phyloP scores from a whole-genome alignment of 1,140 invertebrate genomes.

The Zaprionus inermis region DNA sequence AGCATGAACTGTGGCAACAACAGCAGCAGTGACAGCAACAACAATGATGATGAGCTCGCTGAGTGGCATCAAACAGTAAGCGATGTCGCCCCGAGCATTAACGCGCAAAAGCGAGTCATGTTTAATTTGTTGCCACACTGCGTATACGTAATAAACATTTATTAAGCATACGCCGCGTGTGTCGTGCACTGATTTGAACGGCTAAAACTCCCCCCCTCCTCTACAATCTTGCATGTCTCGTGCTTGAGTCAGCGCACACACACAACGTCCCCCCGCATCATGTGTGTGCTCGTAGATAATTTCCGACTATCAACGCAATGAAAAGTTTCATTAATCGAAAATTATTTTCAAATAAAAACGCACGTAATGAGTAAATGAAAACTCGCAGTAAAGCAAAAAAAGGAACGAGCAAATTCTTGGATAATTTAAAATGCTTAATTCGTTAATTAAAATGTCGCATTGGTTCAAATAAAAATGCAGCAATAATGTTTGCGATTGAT shows the following conservation, averaged over 20 bases:
- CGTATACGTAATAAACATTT: slow-evolving; percentile 51
- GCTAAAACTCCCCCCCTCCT: too few species aligned
- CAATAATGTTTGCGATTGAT: slow-evolving; percentile 1
- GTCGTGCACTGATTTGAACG: neutral
- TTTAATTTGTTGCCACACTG: slow-evolving; percentile 50
- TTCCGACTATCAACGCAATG: too few species aligned
- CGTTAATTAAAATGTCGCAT: neutral
- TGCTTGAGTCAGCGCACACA: neutral
- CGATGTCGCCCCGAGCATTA: slow-evolving; percentile 23
- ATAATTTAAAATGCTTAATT: neutral
- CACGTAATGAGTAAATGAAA: too few species aligned
- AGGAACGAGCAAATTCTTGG: too few species aligned
- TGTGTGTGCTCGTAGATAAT: neutral
- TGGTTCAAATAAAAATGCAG: neutral
- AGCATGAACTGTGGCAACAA: slow-evolving; percentile 5
- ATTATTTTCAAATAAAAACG: slow-evolving; percentile 4
- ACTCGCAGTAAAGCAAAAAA: neutral
- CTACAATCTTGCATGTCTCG: too few species aligned
- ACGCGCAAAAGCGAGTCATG: slow-evolving; percentile 29
- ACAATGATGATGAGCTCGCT: slow-evolving; percentile 3
- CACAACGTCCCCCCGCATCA: neutral
- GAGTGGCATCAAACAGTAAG: slow-evolving; percentile 18
- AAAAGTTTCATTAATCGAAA: neutral
- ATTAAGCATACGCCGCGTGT: slow-evolving; percentile 26
- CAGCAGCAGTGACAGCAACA: neutral